Evolutionary conservation across 2,888 invertebrate genomes (phyloP).

Genomic region (Invenusta paracnida): DNA sequence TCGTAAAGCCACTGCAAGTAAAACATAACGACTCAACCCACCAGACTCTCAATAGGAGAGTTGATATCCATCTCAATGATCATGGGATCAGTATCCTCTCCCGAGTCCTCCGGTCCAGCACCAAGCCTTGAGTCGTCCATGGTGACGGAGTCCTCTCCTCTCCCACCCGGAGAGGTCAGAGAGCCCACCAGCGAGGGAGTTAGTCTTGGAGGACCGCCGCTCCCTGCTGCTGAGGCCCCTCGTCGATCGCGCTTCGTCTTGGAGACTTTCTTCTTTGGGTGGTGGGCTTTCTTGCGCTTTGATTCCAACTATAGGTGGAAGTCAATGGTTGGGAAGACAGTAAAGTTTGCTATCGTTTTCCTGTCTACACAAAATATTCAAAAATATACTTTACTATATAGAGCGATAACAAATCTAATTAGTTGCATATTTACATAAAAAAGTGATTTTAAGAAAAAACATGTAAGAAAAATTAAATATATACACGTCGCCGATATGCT

Average conservation of each 20-base stretch:
- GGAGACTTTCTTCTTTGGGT: background rate
- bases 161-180: background rate
- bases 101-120: background rate
- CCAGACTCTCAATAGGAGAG: background rate
- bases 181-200: too few species aligned
- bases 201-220: background rate
- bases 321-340: background rate
- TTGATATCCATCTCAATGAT: background rate
- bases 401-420: too few species aligned
- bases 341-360: too few species aligned
- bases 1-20: too few species aligned
- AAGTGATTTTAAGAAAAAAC: too few species aligned
- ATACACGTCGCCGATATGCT: too few species aligned
- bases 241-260: background rate
- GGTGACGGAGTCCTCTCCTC: background rate
- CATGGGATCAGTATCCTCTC: conserved; percentile 7
- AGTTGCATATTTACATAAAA: too few species aligned
- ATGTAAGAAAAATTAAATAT: too few species aligned
- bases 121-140: background rate
- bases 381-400: too few species aligned
- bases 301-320: background rate
- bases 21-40: too few species aligned
- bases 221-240: background rate
- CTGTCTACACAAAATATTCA: too few species aligned
- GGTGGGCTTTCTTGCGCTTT: background rate